phyloP scores from a whole-genome alignment of 2,797 vertebrate species.

The Gymnodraco acuticeps region DNA sequence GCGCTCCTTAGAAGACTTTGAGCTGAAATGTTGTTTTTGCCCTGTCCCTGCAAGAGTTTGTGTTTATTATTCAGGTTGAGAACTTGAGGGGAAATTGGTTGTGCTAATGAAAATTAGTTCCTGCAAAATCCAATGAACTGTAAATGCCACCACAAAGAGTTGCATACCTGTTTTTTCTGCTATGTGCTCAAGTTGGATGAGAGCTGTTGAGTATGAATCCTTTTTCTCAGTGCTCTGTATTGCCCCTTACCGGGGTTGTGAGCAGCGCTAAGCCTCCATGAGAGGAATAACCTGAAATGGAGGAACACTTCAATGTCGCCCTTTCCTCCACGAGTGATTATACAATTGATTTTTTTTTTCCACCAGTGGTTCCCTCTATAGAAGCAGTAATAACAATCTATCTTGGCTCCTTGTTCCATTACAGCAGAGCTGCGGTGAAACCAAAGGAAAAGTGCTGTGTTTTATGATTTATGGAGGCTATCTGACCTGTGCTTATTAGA shows the following conservation, averaged over 20 bases:
- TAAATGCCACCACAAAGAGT: constrained; percentile 67
- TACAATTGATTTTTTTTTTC: constrained; percentile 82
- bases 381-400: constrained; percentile 87
- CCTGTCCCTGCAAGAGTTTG: constrained; percentile 41
- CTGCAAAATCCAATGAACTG: constrained; percentile 74
- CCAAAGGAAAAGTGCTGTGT: constrained; percentile 77
- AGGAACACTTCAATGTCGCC: constrained; percentile 82
- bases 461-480: constrained; percentile 86
- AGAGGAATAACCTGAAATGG: constrained; percentile 78
- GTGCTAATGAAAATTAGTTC: constrained; percentile 80
- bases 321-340: constrained; percentile 83
- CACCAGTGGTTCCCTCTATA: constrained; percentile 72
- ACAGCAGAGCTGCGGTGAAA: constrained; percentile 76
- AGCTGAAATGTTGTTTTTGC: constrained; percentile 42
- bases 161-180: constrained; percentile 47
- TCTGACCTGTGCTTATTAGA: constrained; percentile 85
- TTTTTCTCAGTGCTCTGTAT: constrained; percentile 59
- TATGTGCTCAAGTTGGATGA: constrained; percentile 58
- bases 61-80: constrained; percentile 73
- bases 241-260: constrained; percentile 57
- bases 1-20: constrained; percentile 48
- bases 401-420: constrained; percentile 85
- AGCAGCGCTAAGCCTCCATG: constrained; percentile 63
- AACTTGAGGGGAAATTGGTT: constrained; percentile 71
- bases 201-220: constrained; percentile 70